Evolutionary conservation across 2,797 vertebrate genomes (phyloP).

Genomic region (Lemur catta): DNA sequence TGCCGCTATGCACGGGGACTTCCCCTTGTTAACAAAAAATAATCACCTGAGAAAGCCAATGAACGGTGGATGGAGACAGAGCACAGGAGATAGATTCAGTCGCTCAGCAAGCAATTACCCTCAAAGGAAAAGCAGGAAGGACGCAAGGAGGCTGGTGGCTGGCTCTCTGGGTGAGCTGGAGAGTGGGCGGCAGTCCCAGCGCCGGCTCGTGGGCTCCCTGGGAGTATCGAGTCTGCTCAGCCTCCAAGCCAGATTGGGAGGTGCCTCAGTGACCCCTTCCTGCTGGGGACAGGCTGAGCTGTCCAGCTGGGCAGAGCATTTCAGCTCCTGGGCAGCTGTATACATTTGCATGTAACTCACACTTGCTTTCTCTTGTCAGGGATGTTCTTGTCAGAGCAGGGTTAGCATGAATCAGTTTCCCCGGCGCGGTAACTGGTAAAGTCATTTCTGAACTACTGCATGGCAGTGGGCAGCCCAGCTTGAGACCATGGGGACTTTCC

Average conservation of each 20-base stretch:
- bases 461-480: background rate
- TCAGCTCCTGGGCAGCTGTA: background rate
- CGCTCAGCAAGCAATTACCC: background rate
- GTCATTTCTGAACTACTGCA: background rate
- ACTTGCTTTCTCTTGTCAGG: background rate
- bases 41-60: background rate
- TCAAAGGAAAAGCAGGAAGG: background rate
- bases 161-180: background rate
- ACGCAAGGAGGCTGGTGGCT: background rate
- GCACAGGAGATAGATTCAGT: background rate
- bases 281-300: background rate
- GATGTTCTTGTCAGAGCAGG: background rate
- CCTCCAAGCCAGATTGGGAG: background rate
- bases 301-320: background rate
- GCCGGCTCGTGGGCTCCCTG: background rate
- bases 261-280: background rate
- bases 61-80: background rate
- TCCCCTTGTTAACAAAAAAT: background rate
- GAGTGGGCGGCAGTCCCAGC: background rate
- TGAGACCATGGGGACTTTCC: background rate
- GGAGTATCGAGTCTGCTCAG: rapidly evolving
- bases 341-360: background rate
- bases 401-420: background rate
- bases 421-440: background rate
- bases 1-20: background rate